Conservation (phyloP, 2,113 vertebrate species). For the Lamprologus ornatipinnis region DNA sequence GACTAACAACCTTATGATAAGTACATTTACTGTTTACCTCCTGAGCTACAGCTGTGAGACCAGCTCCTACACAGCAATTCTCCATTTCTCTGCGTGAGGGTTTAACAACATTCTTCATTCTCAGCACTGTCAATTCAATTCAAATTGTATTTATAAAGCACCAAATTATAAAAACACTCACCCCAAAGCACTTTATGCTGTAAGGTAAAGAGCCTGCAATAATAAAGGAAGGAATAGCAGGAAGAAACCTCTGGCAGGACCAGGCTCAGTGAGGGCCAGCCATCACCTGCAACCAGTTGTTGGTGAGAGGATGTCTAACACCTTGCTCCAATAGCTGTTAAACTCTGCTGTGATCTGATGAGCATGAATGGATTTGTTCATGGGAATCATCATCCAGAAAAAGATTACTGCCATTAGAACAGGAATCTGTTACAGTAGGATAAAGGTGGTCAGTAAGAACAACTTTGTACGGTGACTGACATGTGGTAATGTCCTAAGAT, state of each 20-base stretch:
- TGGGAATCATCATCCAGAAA: neutral
- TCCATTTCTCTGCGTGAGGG: neutral
- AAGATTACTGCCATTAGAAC: neutral
- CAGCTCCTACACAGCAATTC: neutral
- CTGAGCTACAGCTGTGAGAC: neutral
- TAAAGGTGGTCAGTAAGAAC: neutral
- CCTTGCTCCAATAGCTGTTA: neutral
- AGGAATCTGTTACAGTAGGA: neutral
- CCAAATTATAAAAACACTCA: neutral
- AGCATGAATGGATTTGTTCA: neutral
- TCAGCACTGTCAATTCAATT: neutral
- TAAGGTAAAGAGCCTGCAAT: neutral
- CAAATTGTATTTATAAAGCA: neutral
- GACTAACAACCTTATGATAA: neutral
- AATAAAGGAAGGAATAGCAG: neutral
- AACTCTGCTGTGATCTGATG: neutral
- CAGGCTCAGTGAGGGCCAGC: neutral
- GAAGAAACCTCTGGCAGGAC: neutral
- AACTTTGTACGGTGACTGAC: neutral
- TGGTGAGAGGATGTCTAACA: neutral
- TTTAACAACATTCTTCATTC: neutral
- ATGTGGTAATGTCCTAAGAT: neutral
- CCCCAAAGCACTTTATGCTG: neutral
- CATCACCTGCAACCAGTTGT: neutral
- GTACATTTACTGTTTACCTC: neutral